Conservation (phyloP, 2,888 invertebrate genomes). For the Perithous albicinctus region DNA sequence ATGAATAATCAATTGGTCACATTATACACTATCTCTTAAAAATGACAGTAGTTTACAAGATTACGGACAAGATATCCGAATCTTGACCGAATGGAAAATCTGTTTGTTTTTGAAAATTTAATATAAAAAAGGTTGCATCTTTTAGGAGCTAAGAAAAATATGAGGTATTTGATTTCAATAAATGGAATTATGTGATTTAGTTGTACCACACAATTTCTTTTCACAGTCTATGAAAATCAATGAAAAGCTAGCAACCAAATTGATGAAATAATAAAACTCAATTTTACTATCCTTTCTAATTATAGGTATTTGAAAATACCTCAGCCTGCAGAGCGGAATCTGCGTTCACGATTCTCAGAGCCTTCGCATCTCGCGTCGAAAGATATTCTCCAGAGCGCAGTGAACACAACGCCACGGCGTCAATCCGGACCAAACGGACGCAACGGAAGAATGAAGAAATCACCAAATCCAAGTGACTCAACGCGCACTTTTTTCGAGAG, state of each 20-base stretch:
- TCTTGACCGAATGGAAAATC: too few species aligned
- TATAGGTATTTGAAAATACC: slow-evolving; percentile 45
- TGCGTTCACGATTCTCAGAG: slow-evolving; percentile 62
- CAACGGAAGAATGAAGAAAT: slow-evolving; percentile 64
- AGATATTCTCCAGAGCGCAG: slow-evolving; percentile 60
- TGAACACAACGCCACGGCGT: slow-evolving; percentile 61
- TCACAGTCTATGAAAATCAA: too few species aligned
- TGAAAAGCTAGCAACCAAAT: too few species aligned
- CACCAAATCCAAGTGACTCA: slow-evolving; percentile 70
- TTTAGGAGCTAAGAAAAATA: too few species aligned
- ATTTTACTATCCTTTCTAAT: neutral
- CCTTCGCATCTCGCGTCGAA: slow-evolving; percentile 56
- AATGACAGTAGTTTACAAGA: too few species aligned
- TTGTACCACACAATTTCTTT: too few species aligned
- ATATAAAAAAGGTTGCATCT: too few species aligned
- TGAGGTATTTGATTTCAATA: too few species aligned
- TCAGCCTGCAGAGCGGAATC: slow-evolving; percentile 47
- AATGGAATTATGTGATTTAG: too few species aligned
- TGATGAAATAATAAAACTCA: neutral
- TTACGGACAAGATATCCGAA: too few species aligned
- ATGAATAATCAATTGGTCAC: neutral
- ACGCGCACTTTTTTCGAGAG: slow-evolving; percentile 77
- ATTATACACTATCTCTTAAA: neutral
- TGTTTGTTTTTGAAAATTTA: too few species aligned
- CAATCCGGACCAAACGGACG: slow-evolving; percentile 60